Percentiles rank a stretch among this genome's conserved stretches.
These are phyloP conservation scores for Zoanthus gigantus DNA, from an alignment of 92 coral and sea anemone genomes.

Conservation along the genomic window DNA sequence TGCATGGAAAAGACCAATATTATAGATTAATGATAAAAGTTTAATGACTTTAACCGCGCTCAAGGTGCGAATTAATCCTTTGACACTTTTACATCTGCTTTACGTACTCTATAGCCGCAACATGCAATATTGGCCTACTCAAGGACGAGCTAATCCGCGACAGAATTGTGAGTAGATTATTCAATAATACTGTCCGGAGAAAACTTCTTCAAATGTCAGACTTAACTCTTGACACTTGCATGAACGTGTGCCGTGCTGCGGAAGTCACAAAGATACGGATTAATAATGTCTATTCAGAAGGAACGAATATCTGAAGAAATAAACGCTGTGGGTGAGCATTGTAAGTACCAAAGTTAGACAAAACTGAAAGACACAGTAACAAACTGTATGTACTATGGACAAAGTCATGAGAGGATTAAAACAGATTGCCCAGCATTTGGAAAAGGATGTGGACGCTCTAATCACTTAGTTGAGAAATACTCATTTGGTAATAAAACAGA, in stretches of 20 bases:
- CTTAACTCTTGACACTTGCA: constrained; percentile 30
- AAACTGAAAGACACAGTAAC: constrained; percentile 16
- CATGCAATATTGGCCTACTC: too few species aligned
- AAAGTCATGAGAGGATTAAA: constrained; percentile 29
- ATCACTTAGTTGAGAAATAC: constrained; percentile 41
- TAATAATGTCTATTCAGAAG: not conserved
- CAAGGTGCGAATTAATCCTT: too few species aligned
- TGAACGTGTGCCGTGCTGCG: constrained; percentile 38
- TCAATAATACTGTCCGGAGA: not conserved
- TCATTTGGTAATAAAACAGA: not conserved
- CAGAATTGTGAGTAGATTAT: constrained; percentile 10
- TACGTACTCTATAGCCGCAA: too few species aligned
- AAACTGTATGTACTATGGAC: constrained; percentile 44
- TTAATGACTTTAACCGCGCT: too few species aligned
- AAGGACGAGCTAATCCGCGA: not conserved
- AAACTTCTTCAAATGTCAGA: constrained; percentile 43
- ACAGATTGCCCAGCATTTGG: constrained; percentile 46
- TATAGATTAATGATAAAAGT: too few species aligned
- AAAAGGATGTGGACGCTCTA: constrained; percentile 33
- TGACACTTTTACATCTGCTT: too few species aligned
- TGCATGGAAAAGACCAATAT: too few species aligned
- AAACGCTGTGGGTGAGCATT: not conserved
- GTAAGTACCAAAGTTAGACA: not conserved
- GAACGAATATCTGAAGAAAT: not conserved
- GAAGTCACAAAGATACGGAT: constrained; percentile 47